Evolutionary conservation across 1,140 invertebrate species (phyloP), one percentile per base, ranked within the genome.

Genomic region (Pteromalus puparum): DNA sequence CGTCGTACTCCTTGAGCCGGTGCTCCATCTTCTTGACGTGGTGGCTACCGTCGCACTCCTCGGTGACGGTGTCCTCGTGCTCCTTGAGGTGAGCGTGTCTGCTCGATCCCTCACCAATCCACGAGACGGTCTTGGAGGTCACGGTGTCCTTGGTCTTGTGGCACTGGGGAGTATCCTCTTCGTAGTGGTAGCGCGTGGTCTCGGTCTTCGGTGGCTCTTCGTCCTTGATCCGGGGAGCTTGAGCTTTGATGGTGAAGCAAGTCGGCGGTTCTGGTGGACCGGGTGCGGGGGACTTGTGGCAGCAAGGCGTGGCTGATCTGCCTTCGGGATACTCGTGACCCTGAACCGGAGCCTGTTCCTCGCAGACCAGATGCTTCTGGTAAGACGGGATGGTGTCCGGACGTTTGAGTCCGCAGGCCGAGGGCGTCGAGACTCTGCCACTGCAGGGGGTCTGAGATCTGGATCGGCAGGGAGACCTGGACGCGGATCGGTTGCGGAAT

Each of bases 301-400:
- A 85, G 28, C 85, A 79, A 24, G 90, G 87, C 1, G 91, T 91
- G 0, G 92, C 90, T 0, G 91, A 92, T 87, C 92, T 90, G 26
- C 90, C 90, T 0, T 91, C 90, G 48, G 89, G 76, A 18, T 88
- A 93, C 0, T 89, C 81, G 4, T 90, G 88, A 68, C 87, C 85
- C 7, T 93, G 90, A 0, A 93, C 82, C 0, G 92, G 90, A 1
- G 86, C 88, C 10, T 89, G 90, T 13, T 88, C 87, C 68, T 90
- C 90, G 0, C 89, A 87, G 0, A 93, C 90, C 10, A 93, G 73
- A 76, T 93, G 87, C 28, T 88, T 91, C 42, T 93, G 92, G 78
- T 93, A 93, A 2, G 68, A 87, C 0, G 92, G 92, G 24, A 93
- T 93, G 1, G 91, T 90, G 65, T 91, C 92, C 0, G 92, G 92